Conservation (phyloP, 2,113 vertebrate genomes). For the Sorex fumeus region DNA sequence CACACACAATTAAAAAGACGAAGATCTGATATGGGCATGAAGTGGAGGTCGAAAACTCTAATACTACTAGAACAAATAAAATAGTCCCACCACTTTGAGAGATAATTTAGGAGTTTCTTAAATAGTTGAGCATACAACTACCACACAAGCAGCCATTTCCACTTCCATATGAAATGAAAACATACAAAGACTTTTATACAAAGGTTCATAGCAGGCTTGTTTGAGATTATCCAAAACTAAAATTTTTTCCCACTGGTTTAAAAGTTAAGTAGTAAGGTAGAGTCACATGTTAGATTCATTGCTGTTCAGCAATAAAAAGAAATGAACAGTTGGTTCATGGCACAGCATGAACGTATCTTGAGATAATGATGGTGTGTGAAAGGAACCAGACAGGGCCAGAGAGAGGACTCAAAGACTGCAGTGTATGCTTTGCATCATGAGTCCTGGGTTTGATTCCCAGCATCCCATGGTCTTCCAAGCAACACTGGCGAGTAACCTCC, state of each 20-base stretch:
- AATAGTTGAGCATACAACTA: background rate
- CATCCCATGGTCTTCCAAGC: too few species aligned
- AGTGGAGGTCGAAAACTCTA: background rate
- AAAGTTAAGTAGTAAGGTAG: background rate
- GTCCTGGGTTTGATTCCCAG: too few species aligned
- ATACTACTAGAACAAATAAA: background rate
- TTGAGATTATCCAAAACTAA: background rate
- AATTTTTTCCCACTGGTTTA: background rate
- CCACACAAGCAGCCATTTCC: background rate
- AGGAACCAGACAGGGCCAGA: background rate
- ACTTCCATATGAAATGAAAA: background rate
- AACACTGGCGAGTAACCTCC: too few species aligned
- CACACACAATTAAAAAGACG: conserved; percentile 6
- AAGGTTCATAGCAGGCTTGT: background rate
- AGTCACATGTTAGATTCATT: background rate
- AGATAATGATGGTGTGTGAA: background rate
- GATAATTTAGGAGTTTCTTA: background rate
- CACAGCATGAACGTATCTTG: background rate
- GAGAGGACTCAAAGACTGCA: too few species aligned
- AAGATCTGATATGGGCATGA: too few species aligned
- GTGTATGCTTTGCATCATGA: too few species aligned
- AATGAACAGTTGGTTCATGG: background rate
- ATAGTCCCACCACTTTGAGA: background rate
- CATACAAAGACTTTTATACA: background rate
- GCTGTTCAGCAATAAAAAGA: background rate